Conservation (phyloP, 2,888 invertebrate species). For the Trichopria drosophilae region DNA sequence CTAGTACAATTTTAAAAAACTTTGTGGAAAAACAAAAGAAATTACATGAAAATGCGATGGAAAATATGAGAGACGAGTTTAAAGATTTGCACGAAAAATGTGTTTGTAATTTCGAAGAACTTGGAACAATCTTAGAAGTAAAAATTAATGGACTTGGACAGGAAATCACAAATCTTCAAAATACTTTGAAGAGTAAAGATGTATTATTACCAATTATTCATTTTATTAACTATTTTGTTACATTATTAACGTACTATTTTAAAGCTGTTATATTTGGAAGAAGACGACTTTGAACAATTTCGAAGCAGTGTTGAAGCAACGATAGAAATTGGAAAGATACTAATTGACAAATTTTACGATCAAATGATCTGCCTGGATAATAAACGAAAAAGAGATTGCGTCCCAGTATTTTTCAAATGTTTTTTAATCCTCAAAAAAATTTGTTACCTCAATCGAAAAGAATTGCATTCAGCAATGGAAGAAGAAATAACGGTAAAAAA, state of each 20-base stretch:
- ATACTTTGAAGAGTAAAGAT: slow-evolving; percentile 16
- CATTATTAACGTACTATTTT: neutral
- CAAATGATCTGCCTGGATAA: slow-evolving; percentile 27
- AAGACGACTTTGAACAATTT: slow-evolving; percentile 22
- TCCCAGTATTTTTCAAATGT: slow-evolving; percentile 33
- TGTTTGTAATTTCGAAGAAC: slow-evolving; percentile 22
- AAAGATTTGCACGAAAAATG: slow-evolving; percentile 21
- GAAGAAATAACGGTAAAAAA: slow-evolving; percentile 35
- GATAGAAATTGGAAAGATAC: slow-evolving; percentile 23
- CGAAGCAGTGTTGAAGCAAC: slow-evolving; percentile 22
- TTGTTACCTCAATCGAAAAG: slow-evolving; percentile 27
- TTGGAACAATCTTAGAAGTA: slow-evolving; percentile 25
- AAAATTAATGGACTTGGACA: slow-evolving; percentile 26
- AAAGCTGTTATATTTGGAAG: slow-evolving; percentile 13
- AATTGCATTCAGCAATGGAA: slow-evolving; percentile 33
- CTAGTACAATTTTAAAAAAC: slow-evolving; percentile 31
- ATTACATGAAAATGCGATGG: slow-evolving; percentile 28
- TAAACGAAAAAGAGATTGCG: slow-evolving; percentile 24
- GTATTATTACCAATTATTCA: slow-evolving; percentile 12
- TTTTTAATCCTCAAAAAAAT: slow-evolving; percentile 32
- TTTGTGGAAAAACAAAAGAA: slow-evolving; percentile 27
- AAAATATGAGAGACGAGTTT: slow-evolving; percentile 33
- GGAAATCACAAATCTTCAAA: slow-evolving; percentile 21
- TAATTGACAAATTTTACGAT: slow-evolving; percentile 29
- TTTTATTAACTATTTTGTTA: neutral